Evolutionary conservation across 2,888 invertebrate genomes (phyloP), one percentile per base, ranked within the genome.

Genomic region (Strigamia transsilvanica): DNA sequence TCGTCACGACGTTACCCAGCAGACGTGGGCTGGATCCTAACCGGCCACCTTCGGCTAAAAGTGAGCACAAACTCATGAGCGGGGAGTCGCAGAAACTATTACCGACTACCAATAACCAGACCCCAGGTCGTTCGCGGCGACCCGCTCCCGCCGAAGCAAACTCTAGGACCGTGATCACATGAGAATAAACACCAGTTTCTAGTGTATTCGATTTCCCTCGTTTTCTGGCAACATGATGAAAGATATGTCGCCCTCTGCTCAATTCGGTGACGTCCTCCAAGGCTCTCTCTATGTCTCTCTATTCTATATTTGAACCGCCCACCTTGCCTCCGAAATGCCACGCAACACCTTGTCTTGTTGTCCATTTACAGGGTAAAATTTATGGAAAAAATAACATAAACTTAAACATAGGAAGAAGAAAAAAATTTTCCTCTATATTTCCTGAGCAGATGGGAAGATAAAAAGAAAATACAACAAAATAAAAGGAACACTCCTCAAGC

Each of bases 111-210:
- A 73, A 73, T 73, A 73, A 73, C 15, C 27, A 73, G 13, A 32
- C 73, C 13, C 73, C 73, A 7, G 73, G 73, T 27, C 73, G 73
- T 4, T 73, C 73, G 27, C 73, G 73, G n/a, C 81, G 81, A 81
- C 32, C 66, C 66, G 32, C 12, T 9, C 73, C 81, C 61, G 56
- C 46, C 32, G 73, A 73, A 73, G 73, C 73, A 23, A 73, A 73
- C 51, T 32, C 56, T 46, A 21, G 81, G 81, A 81, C 81, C 21
- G 81, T 81, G 61, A 81, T 81, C 38, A 81, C 81, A 38, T 81
- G 81, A 81, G 81, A 41, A 73, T 32, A 73, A 73, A 73, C 27
- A n/a, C 27, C 2, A 6, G 56, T 56, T 56, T 73, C 27, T 73
- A 73, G 73, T 73, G 73, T 73, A 73, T 12, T 27, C 73, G 73